These are phyloP conservation scores for Pseudorhiza aurosa DNA, from an alignment of 30 jellyfish, hydroid and myxozoan genomes.

Conservation along the genomic window DNA sequence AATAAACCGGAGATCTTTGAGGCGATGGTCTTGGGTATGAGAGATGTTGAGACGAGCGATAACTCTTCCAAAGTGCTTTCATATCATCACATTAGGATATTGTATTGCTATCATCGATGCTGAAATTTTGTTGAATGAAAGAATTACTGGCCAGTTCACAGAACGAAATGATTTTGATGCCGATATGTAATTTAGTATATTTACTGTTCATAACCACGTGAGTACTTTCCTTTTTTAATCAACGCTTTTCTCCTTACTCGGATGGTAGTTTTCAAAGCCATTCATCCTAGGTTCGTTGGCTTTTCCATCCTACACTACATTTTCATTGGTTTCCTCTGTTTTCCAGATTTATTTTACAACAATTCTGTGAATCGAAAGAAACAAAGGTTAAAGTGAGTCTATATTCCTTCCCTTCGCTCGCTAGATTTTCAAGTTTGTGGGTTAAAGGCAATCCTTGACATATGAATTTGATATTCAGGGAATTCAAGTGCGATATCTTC, in stretches of 20 bases:
- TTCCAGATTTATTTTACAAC: conserved; percentile 15
- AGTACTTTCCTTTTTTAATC: conserved; percentile 11
- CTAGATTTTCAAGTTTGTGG: too few relatives aligned
- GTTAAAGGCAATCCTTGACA: too few relatives aligned
- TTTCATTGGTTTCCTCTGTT: background rate
- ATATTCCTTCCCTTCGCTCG: background rate
- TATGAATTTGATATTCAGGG: too few relatives aligned
- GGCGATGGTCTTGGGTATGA: conserved; percentile 3
- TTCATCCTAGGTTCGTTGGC: too few relatives aligned
- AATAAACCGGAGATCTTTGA: too few relatives aligned
- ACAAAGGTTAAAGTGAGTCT: background rate
- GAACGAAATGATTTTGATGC: conserved; percentile 46
- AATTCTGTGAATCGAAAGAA: conserved; percentile 36
- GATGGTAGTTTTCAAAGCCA: too few relatives aligned
- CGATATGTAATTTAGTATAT: conserved; percentile 29
- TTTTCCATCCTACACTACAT: too few relatives aligned
- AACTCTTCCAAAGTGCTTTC: background rate
- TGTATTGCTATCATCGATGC: background rate
- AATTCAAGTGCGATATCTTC: too few relatives aligned
- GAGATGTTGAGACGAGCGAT: conserved; percentile 36
- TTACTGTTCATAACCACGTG: conserved; percentile 61
- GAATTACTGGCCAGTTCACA: conserved; percentile 1
- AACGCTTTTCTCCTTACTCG: too few relatives aligned
- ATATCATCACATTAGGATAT: conserved; percentile 28
- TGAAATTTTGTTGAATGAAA: background rate